Percentiles rank a stretch among this genome's conserved stretches.
phyloP scores from a whole-genome alignment of 2,797 vertebrate genomes.

The Spheniscus humboldti region DNA sequence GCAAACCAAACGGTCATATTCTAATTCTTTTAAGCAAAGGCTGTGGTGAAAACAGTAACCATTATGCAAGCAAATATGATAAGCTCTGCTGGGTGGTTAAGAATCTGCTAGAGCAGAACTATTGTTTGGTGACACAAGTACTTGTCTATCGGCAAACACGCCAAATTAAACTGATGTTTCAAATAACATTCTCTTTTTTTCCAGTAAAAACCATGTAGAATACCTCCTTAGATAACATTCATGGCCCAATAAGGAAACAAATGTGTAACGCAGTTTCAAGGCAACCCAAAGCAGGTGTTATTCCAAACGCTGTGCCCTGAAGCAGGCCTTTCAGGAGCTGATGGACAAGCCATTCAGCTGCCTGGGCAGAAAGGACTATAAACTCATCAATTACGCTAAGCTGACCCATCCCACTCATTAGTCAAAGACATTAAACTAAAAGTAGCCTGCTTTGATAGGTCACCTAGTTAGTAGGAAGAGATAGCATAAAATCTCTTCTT shows the following conservation, averaged over 20 bases:
- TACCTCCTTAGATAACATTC: background rate
- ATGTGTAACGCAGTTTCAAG: background rate
- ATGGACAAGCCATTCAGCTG: background rate
- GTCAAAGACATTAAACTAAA: background rate
- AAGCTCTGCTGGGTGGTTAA: background rate
- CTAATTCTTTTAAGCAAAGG: background rate
- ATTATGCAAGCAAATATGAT: background rate
- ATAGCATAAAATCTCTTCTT: background rate
- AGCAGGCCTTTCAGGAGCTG: background rate
- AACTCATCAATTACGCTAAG: background rate
- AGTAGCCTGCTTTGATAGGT: background rate
- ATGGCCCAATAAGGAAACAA: background rate
- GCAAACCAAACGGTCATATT: background rate
- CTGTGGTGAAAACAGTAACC: background rate
- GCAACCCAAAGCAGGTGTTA: background rate
- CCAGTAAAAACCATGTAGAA: background rate
- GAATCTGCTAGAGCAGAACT: background rate
- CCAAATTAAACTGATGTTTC: background rate
- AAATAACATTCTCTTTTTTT: background rate
- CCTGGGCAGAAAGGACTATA: background rate
- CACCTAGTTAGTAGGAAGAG: background rate
- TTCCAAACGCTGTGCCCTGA: background rate
- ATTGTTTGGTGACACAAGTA: background rate
- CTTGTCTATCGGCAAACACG: background rate
- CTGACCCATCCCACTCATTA: background rate